Evolutionary conservation across 2,113 vertebrate genomes (phyloP).

Genomic region (Odontesthes bonariensis): DNA sequence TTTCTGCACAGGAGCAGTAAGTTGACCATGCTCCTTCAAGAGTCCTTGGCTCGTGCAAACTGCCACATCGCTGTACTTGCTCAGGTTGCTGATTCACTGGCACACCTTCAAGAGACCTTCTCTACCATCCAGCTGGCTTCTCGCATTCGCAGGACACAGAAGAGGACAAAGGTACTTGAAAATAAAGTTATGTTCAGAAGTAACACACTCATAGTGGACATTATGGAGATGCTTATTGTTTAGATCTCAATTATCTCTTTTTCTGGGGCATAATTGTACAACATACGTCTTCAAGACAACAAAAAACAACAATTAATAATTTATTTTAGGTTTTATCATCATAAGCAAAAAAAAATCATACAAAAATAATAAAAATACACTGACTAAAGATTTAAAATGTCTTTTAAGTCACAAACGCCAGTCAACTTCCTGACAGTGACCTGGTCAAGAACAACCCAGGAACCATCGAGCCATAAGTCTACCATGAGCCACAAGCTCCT

Average conservation of each 20-base stretch:
- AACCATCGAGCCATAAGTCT: too few relatives aligned
- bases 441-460: too few relatives aligned
- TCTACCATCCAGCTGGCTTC: constrained; percentile 94
- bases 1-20: constrained; percentile 89
- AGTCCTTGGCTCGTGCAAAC: constrained; percentile 92
- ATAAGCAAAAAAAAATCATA: neutral
- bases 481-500: too few relatives aligned
- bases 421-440: neutral
- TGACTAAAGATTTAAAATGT: neutral
- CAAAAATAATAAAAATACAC: neutral
- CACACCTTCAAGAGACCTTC: constrained; percentile 89
- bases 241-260: too few relatives aligned
- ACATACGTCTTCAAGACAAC: neutral
- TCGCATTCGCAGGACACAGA: constrained; percentile 92
- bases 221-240: too few relatives aligned
- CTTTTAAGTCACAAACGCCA: neutral
- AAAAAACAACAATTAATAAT: too few relatives aligned
- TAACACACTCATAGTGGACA: neutral
- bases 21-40: constrained; percentile 93
- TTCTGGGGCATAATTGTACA: neutral
- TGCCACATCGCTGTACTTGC: constrained; percentile 94
- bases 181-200: neutral
- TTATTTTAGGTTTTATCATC: too few relatives aligned
- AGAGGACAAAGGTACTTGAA: constrained; percentile 90
- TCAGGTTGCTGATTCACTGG: constrained; percentile 87